These are phyloP conservation scores for Scolanthus callimorphus DNA, from an alignment of 92 coral and sea anemone species.

Conservation along the genomic window DNA sequence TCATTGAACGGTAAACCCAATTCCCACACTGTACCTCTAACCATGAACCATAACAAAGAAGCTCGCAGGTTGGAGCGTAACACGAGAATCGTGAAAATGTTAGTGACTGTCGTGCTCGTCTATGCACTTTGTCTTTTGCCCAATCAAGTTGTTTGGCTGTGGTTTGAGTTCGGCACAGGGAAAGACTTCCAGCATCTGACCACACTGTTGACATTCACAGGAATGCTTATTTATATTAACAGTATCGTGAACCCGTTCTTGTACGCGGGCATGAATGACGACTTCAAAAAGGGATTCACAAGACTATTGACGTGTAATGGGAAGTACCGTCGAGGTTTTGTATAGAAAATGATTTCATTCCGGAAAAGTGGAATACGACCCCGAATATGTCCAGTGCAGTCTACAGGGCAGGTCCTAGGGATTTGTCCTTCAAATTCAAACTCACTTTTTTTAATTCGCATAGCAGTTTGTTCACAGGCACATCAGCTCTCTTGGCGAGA, in stretches of 20 bases:
- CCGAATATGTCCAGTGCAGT: too few relatives aligned
- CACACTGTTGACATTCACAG: constrained; percentile 53
- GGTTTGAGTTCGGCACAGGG: constrained; percentile 86
- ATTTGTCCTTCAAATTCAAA: too few relatives aligned
- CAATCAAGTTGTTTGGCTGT: constrained; percentile 94
- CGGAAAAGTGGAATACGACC: neutral
- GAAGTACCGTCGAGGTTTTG: constrained; percentile 1
- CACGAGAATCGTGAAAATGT: constrained; percentile 86
- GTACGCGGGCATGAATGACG: constrained; percentile 91
- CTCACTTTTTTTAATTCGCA: too few relatives aligned
- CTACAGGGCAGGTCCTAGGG: too few relatives aligned
- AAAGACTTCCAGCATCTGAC: constrained; percentile 16
- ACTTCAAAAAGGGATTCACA: constrained; percentile 74
- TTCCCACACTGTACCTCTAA: constrained; percentile 7
- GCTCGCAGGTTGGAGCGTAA: constrained; percentile 54
- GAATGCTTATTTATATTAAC: constrained; percentile 71
- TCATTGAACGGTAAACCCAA: constrained; percentile 1
- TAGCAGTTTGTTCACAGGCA: too few relatives aligned
- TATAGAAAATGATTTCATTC: too few relatives aligned
- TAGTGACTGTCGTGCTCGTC: constrained; percentile 74
- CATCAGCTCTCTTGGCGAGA: too few relatives aligned
- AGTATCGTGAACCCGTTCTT: constrained; percentile 74
- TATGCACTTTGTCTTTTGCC: constrained; percentile 87
- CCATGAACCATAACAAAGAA: constrained; percentile 48
- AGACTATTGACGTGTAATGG: constrained; percentile 41